Percentiles rank a stretch among this genome's conserved stretches.
These are phyloP conservation scores for Trachelipus rathkii DNA, from an alignment of 1,140 invertebrate species.

Conservation along the genomic window DNA sequence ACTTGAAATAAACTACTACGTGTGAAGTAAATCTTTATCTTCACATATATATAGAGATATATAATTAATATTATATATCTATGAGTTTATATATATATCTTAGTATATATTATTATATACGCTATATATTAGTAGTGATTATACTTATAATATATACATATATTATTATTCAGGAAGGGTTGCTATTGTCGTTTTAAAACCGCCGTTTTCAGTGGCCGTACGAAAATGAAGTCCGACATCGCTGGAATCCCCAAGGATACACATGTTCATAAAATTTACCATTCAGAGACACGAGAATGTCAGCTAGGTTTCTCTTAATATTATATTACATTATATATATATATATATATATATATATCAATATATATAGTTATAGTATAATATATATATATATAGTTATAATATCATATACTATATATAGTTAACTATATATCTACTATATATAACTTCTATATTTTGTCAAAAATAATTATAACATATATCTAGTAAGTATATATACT, in stretches of 20 bases:
- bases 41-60: no score
- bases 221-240: constrained; percentile 96
- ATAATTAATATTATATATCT: no score
- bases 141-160: constrained; percentile 4
- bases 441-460: no score
- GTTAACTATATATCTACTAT: constrained; percentile 1
- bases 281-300: constrained; percentile 94
- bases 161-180: constrained; percentile 66
- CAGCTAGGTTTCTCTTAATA: constrained; percentile 61
- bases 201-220: constrained; percentile 92
- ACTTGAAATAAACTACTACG: no score
- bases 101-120: no score
- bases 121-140: neutral
- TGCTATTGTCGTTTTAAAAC: constrained; percentile 86
- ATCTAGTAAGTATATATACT: no score
- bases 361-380: no score
- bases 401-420: no score
- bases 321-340: constrained; percentile 3
- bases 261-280: constrained; percentile 94
- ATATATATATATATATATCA: constrained; percentile 24
- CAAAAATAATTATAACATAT: constrained; percentile 14
- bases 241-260: constrained; percentile 82
- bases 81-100: no score
- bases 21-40: no score
- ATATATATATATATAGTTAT: no score